Conservation (phyloP, 2,797 vertebrate species). For the Balearica regulorum region DNA sequence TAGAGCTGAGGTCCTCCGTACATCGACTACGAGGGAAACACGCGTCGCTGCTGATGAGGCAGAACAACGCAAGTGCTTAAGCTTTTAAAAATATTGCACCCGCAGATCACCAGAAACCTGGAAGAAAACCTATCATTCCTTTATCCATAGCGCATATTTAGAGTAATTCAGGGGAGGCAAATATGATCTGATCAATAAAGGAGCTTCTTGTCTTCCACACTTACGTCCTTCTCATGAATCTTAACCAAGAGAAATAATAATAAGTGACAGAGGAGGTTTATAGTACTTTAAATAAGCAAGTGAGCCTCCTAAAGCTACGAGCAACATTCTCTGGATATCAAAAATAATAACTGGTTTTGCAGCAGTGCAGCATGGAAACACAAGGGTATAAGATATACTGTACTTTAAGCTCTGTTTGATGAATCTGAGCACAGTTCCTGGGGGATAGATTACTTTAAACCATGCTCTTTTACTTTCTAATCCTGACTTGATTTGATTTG, state of each 20-base stretch:
- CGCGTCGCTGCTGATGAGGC: not conserved
- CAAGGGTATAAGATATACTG: constrained; percentile 84
- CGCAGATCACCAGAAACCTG: not conserved
- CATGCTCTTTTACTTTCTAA: constrained; percentile 88
- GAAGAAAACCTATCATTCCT: constrained; percentile 40
- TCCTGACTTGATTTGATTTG: constrained; percentile 89
- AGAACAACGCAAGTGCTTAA: not conserved
- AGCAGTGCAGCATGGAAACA: constrained; percentile 78
- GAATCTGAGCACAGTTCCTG: constrained; percentile 85
- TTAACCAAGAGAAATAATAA: constrained; percentile 77
- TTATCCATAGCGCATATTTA: not conserved
- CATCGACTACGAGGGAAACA: not conserved
- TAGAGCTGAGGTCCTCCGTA: not conserved
- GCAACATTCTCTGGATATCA: constrained; percentile 80
- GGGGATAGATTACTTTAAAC: constrained; percentile 88
- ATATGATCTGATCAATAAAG: constrained; percentile 54
- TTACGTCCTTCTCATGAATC: constrained; percentile 68
- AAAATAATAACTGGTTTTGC: constrained; percentile 84
- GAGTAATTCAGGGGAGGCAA: constrained; percentile 59
- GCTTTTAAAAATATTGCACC: constrained; percentile 49
- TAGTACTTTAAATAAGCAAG: constrained; percentile 80
- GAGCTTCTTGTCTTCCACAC: constrained; percentile 46
- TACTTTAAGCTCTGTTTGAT: constrained; percentile 88
- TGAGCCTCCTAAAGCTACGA: constrained; percentile 78
- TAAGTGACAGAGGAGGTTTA: constrained; percentile 71